Evolutionary conservation across 1,140 invertebrate genomes (phyloP).

Genomic region (Coelopa frigida): DNA sequence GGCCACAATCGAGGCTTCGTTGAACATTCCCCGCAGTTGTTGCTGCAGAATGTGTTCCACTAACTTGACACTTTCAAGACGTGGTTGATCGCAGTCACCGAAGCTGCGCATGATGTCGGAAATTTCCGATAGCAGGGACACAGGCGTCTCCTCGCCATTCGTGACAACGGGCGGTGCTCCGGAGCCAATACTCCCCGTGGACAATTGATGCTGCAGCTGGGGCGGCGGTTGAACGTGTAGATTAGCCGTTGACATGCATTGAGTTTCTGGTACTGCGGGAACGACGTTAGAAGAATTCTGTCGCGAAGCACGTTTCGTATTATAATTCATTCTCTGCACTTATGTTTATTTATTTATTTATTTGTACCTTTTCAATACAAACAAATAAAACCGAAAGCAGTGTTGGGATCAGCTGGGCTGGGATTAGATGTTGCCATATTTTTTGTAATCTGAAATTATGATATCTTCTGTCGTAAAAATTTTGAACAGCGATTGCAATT

Average conservation of each 20-base stretch:
- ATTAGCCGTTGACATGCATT: slow-evolving; percentile 2
- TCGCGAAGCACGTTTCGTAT: not conserved
- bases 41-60: slow-evolving; percentile 42
- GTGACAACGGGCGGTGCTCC: not conserved
- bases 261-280: not conserved
- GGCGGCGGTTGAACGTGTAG: slow-evolving; percentile 1
- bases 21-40: slow-evolving; percentile 40
- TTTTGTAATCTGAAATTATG: too few species aligned
- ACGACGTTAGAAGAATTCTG: slow-evolving; percentile 5
- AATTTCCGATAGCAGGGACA: slow-evolving; percentile 37
- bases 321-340: slow-evolving; percentile 7
- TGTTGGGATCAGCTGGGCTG: too few species aligned
- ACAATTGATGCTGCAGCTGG: slow-evolving; percentile 7
- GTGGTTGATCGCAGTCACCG: slow-evolving; percentile 37
- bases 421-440: too few species aligned
- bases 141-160: slow-evolving; percentile 14
- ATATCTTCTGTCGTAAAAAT: too few species aligned
- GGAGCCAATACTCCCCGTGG: slow-evolving; percentile 2
- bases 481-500: too few species aligned
- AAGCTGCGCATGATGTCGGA: slow-evolving; percentile 43
- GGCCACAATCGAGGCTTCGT: slow-evolving; percentile 37
- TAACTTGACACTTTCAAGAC: slow-evolving; percentile 32
- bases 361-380: too few species aligned
- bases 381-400: too few species aligned
- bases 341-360: too few species aligned